Evolutionary conservation across 2,888 invertebrate genomes (phyloP), one percentile per base, ranked within the genome.

Genomic region (Sthenelais limicola): DNA sequence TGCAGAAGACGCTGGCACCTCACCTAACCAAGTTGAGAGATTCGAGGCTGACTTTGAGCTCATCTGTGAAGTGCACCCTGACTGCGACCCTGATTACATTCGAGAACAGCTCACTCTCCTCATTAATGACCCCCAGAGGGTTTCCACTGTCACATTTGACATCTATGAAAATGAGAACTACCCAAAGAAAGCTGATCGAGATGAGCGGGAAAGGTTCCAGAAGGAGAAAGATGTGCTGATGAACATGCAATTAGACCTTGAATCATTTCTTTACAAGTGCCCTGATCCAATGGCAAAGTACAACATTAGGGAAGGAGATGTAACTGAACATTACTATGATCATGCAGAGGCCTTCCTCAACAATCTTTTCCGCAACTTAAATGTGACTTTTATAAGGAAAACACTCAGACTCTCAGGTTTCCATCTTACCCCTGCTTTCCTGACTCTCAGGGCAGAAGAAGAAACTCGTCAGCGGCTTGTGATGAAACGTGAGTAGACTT

Each of bases 71-170:
- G 80, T 85, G 68, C 83, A 84, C 72, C 82, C 82, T n/a, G 83
- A 83, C 56, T 83, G 83, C 78, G 84, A 85, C 75, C 85, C 84
- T 15, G 82, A 83, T 75, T 85, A 80, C 76, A 71, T 85, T n/a
- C 82, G 76, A 74, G 77, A 83, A 32, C 76, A 79, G 62, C 76
- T 85, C 35, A 79, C 80, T 66, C 54, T 71, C 7, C 69, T 62
- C 35, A 70, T 76, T 24, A 69, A 79, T 71, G 78, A 78, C 21
- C 72, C 75, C 38, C 79, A 83, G 9, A 77, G 82, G 32, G 77
- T 81, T 21, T 76, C 78, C 68, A 78, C 78, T 18, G 68, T 85
- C 43, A 82, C 83, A 15, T 74, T 79, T 56, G 74, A 78, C 12
- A 74, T 85, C 77, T 82, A 62, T 18, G 30, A 12, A 1, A 28